phyloP scores from a whole-genome alignment of 1,140 invertebrate genomes.

The Camponotus pennsylvanicus region DNA sequence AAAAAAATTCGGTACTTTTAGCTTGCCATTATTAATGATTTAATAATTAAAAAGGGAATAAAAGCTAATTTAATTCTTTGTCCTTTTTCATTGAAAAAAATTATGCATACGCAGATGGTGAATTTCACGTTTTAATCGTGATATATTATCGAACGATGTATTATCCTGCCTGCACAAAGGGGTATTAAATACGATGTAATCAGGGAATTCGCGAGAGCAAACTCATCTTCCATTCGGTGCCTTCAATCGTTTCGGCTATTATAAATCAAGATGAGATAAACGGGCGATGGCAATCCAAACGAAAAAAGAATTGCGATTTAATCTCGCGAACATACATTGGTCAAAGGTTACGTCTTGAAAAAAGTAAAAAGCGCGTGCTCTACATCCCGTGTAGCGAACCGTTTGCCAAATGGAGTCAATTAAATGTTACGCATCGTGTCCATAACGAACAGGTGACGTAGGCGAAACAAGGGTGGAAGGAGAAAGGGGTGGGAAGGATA shows the following conservation, averaged over 20 bases:
- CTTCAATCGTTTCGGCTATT: not conserved
- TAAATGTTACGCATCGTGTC: conserved; percentile 34
- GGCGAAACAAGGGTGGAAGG: not conserved
- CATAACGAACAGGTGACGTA: conserved; percentile 55
- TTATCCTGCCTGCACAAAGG: not conserved
- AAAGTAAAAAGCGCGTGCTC: conserved; percentile 19
- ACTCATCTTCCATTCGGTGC: conserved; percentile 23
- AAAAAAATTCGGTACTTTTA: not conserved
- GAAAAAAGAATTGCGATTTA: conserved; percentile 48
- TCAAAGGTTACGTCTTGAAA: conserved; percentile 47
- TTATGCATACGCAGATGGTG: not conserved
- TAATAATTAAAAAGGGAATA: not conserved
- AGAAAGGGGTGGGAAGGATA: not conserved
- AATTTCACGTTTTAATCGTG: conserved; percentile 1
- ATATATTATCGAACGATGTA: not conserved
- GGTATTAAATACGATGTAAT: conserved; percentile 42
- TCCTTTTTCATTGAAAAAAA: not conserved
- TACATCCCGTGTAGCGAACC: not conserved
- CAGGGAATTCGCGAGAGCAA: not conserved
- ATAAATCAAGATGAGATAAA: conserved; percentile 59
- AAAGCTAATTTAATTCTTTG: not conserved
- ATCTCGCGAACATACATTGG: conserved; percentile 25
- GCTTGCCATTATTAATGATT: not conserved
- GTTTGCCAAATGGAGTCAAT: conserved; percentile 49
- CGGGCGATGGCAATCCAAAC: conserved; percentile 35